Conservation (phyloP, 2,113 vertebrate species). For the Etheostoma spectabile region DNA sequence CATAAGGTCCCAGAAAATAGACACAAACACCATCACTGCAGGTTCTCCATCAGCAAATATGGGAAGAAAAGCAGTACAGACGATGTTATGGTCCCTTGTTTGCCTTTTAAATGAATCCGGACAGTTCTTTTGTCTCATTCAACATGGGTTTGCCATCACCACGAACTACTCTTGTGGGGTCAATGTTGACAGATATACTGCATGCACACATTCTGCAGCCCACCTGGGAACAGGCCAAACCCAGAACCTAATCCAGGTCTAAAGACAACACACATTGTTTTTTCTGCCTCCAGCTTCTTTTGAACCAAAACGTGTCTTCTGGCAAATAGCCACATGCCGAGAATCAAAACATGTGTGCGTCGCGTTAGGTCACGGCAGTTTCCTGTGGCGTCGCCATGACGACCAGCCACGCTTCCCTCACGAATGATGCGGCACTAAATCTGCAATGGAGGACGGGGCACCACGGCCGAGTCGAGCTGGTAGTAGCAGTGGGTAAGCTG, state of each 20-base stretch:
- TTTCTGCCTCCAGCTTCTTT: too few relatives aligned
- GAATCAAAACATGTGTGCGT: too few relatives aligned
- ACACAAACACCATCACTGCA: constrained; percentile 55
- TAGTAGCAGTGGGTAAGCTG: too few relatives aligned
- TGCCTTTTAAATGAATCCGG: constrained; percentile 44
- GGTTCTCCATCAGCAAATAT: constrained; percentile 50
- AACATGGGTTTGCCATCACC: not conserved
- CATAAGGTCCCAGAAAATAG: constrained; percentile 53
- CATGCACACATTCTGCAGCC: constrained; percentile 73
- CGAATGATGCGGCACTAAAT: too few relatives aligned
- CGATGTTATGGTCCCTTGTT: constrained; percentile 20
- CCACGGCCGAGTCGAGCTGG: too few relatives aligned
- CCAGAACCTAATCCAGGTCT: constrained; percentile 40
- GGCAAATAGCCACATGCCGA: too few relatives aligned
- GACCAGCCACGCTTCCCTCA: too few relatives aligned
- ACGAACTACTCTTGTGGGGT: constrained; percentile 54
- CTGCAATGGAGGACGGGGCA: too few relatives aligned
- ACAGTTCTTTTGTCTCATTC: constrained; percentile 5
- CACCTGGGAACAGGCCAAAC: constrained; percentile 47
- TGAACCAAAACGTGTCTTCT: too few relatives aligned
- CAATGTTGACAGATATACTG: constrained; percentile 24
- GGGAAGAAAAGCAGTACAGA: not conserved
- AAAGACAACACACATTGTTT: not conserved
- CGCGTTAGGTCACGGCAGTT: too few relatives aligned
- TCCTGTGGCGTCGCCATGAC: too few relatives aligned